Evolutionary conservation across 2,888 invertebrate species (phyloP).

Genomic region (Calephelis perditalis): DNA sequence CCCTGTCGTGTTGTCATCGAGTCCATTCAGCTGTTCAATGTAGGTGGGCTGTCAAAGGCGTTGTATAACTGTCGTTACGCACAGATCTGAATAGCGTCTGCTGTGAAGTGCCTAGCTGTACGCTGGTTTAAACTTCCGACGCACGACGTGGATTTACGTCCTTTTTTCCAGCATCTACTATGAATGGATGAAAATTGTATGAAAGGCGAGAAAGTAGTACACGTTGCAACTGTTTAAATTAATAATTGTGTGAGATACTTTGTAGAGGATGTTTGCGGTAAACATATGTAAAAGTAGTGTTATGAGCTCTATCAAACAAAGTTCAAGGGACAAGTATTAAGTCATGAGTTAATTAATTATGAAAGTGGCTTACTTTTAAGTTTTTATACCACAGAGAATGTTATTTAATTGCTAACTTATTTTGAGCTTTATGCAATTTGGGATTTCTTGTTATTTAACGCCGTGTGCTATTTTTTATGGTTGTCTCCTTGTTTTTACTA

Average conservation of each 20-base stretch:
- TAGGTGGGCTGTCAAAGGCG: conserved; percentile 61
- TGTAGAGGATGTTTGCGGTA: background rate
- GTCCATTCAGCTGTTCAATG: conserved; percentile 66
- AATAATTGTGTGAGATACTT: conserved; percentile 10
- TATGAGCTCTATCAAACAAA: too few relatives aligned
- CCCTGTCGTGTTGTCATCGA: conserved; percentile 46
- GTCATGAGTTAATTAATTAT: too few relatives aligned
- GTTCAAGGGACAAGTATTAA: too few relatives aligned
- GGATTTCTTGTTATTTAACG: too few relatives aligned
- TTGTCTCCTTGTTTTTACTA: too few relatives aligned
- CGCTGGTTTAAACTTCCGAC: conserved; percentile 53
- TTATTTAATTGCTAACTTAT: too few relatives aligned
- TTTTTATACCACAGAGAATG: too few relatives aligned
- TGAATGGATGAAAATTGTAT: conserved; percentile 17
- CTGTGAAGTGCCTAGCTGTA: conserved; percentile 50
- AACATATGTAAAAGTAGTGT: too few relatives aligned
- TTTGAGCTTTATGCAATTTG: too few relatives aligned
- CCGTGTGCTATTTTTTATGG: too few relatives aligned
- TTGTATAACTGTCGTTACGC: conserved; percentile 46
- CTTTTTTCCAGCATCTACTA: conserved; percentile 15
- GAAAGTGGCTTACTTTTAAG: too few relatives aligned
- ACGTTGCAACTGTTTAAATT: conserved; percentile 16
- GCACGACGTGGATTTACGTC: conserved; percentile 33
- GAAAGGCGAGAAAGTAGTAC: conserved; percentile 15
- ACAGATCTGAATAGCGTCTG: conserved; percentile 68